phyloP scores from a whole-genome alignment of 2,888 invertebrate genomes.

The Pristionchus entomophagus region DNA sequence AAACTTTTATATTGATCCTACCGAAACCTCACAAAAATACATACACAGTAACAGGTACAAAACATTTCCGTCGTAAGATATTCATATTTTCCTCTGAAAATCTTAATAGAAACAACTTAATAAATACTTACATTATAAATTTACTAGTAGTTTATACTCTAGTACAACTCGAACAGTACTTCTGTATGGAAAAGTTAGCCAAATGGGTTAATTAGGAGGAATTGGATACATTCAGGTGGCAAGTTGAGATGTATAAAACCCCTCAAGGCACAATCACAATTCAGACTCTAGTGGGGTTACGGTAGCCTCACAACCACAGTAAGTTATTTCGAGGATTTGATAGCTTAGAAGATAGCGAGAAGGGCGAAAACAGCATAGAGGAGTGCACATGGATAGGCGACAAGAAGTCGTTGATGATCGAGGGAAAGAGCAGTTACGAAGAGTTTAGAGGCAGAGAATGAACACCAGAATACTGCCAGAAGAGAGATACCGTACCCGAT shows the following conservation, averaged over 20 bases:
- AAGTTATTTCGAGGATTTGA: not conserved
- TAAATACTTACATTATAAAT: conserved; percentile 38
- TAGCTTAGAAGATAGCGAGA: conserved; percentile 87
- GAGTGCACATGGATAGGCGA: conserved; percentile 93
- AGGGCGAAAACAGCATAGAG: conserved; percentile 94
- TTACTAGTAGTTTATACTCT: conserved; percentile 24
- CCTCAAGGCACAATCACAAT: conserved; percentile 33
- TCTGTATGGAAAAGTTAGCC: conserved; percentile 27
- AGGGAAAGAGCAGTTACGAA: conserved; percentile 90
- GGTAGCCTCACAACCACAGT: not conserved
- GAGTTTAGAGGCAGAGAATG: conserved; percentile 90
- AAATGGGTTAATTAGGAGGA: not conserved
- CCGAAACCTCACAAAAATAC: conserved; percentile 26
- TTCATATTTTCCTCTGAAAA: not conserved
- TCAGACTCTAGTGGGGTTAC: conserved; percentile 1
- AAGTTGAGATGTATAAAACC: not conserved
- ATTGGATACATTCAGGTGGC: not conserved
- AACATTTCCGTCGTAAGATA: not conserved
- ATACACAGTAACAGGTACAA: not conserved
- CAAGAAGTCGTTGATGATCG: conserved; percentile 84
- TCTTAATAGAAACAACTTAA: conserved; percentile 2
- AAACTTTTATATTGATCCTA: not conserved
- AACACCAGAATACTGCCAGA: conserved; percentile 88
- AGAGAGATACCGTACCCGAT: conserved; percentile 83
- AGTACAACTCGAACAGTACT: conserved; percentile 21